phyloP scores from a whole-genome alignment of 1,140 invertebrate genomes.

The Halesus radiatus region DNA sequence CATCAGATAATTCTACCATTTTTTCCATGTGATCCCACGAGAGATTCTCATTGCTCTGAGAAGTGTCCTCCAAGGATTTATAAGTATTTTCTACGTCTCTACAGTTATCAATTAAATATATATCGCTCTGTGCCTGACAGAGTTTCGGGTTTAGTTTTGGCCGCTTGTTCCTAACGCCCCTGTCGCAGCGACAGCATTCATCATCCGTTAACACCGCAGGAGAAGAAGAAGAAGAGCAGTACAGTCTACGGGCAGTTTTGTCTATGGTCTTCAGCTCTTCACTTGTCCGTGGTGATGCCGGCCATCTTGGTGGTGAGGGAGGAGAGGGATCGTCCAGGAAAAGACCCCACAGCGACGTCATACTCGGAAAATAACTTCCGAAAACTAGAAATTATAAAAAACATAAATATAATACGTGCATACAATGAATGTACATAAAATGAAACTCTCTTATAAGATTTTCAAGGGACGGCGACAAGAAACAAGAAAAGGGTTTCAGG shows the following conservation, averaged over 20 bases:
- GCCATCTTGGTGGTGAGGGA: conserved; percentile 63
- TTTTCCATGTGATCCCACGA: conserved; percentile 12
- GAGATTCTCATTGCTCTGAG: background rate
- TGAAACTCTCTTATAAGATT: background rate
- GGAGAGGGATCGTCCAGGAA: conserved; percentile 66
- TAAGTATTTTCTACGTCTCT: conserved; percentile 18
- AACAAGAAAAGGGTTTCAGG: no score
- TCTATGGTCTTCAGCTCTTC: conserved; percentile 17
- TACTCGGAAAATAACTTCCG: conserved; percentile 72
- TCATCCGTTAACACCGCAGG: conserved; percentile 52
- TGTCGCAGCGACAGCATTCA: conserved; percentile 54
- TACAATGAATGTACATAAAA: background rate
- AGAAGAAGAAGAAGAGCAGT: conserved; percentile 35
- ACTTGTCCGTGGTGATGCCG: conserved; percentile 57
- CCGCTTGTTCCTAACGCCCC: conserved; percentile 24
- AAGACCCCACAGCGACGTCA: conserved; percentile 69
- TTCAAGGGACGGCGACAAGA: no score
- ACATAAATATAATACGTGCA: background rate
- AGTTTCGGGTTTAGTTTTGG: conserved; percentile 37
- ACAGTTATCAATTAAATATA: background rate
- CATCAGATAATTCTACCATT: background rate
- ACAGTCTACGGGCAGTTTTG: background rate
- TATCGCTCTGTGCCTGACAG: conserved; percentile 24
- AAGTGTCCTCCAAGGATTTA: background rate
- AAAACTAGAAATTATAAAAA: conserved; percentile 64